Evolutionary conservation across 2,888 invertebrate genomes (phyloP).

Genomic region (Brenthis hecate): DNA sequence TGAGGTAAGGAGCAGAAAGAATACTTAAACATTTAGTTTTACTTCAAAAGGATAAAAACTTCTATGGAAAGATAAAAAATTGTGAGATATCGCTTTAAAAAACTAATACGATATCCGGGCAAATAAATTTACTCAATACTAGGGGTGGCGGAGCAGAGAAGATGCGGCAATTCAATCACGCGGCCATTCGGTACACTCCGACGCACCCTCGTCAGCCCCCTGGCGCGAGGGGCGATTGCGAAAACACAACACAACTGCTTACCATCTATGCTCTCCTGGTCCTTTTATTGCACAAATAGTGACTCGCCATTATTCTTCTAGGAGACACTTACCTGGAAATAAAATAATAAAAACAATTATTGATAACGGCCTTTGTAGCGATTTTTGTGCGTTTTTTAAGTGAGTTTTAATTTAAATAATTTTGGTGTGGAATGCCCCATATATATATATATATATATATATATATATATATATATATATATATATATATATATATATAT

Average conservation of each 20-base stretch:
- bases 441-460: no score
- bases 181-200: conserved; percentile 58
- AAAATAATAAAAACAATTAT: conserved; percentile 34
- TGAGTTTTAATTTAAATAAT: no score
- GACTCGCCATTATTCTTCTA: conserved; percentile 12
- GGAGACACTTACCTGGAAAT: conserved; percentile 57
- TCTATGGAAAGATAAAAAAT: not conserved
- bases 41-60: not conserved
- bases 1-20: no score
- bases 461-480: no score
- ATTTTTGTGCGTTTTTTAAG: not conserved
- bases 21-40: no score
- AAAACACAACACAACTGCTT: conserved; percentile 58
- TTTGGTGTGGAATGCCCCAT: no score
- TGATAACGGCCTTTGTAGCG: not conserved
- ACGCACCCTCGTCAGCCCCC: conserved; percentile 47
- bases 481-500: no score
- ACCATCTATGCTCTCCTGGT: conserved; percentile 57
- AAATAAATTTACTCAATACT: conserved; percentile 64
- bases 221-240: conserved; percentile 45
- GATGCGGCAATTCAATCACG: conserved; percentile 72
- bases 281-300: conserved; percentile 57
- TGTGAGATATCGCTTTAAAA: not conserved
- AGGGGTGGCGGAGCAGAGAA: conserved; percentile 60
- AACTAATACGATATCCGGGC: conserved; percentile 17